Evolutionary conservation across 2,797 vertebrate genomes (phyloP).

Genomic region (Varecia variegata): DNA sequence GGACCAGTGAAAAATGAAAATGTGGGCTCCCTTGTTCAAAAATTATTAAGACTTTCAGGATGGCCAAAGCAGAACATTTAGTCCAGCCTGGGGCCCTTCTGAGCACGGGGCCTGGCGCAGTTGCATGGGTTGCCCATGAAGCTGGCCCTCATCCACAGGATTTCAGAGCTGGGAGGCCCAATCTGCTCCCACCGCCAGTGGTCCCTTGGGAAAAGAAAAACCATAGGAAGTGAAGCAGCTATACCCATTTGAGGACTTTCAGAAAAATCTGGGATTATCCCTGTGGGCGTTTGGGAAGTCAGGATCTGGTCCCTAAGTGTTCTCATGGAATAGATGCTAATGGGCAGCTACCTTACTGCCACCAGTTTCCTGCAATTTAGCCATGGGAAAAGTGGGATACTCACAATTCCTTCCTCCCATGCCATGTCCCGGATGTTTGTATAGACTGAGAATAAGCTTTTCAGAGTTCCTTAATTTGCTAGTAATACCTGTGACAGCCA

Average conservation of each 20-base stretch:
- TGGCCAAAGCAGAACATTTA: no score
- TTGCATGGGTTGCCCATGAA: background rate
- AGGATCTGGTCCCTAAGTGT: background rate
- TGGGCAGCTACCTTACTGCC: background rate
- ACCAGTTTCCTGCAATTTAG: background rate
- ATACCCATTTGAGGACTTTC: background rate
- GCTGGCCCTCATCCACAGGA: background rate
- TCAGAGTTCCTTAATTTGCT: background rate
- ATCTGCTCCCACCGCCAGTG: background rate
- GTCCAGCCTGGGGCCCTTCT: no score
- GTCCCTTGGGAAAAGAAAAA: background rate
- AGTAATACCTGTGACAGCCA: background rate
- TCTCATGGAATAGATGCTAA: background rate
- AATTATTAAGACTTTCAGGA: no score
- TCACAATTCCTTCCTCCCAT: background rate
- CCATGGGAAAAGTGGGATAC: background rate
- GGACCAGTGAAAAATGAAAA: no score
- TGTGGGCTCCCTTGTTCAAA: no score
- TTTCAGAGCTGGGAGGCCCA: background rate
- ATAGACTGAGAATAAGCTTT: background rate
- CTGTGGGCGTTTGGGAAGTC: background rate
- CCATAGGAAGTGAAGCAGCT: background rate
- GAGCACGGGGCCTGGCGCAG: no score
- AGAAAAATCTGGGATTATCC: background rate
- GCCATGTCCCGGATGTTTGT: background rate